Evolutionary conservation across 2,888 invertebrate species (phyloP).

Genomic region (Erannis defoliaria): DNA sequence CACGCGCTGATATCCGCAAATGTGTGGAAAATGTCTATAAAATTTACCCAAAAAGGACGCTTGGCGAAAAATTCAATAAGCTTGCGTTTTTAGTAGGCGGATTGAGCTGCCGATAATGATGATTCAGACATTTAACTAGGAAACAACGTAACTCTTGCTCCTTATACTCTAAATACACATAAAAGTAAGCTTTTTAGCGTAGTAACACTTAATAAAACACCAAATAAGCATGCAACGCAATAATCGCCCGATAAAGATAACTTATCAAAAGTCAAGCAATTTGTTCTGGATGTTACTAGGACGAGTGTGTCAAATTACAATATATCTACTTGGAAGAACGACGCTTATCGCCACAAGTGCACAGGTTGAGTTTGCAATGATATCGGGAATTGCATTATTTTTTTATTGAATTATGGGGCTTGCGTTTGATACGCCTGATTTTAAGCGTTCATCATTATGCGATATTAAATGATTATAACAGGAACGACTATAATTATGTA

Average conservation of each 20-base stretch:
- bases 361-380: conserved; percentile 67
- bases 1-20: too few relatives aligned
- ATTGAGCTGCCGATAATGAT: background rate
- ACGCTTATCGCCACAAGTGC: conserved; percentile 44
- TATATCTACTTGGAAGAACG: conserved; percentile 32
- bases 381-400: conserved; percentile 67
- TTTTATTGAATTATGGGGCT: too few relatives aligned
- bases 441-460: too few relatives aligned
- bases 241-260: conserved; percentile 58
- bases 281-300: conserved; percentile 71
- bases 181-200: background rate
- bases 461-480: too few relatives aligned
- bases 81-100: background rate
- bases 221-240: conserved; percentile 46
- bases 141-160: background rate
- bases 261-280: conserved; percentile 72
- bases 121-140: background rate
- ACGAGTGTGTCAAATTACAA: conserved; percentile 51
- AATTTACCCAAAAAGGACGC: background rate
- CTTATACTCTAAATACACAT: background rate
- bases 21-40: background rate
- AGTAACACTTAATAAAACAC: conserved; percentile 13
- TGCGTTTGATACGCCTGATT: too few relatives aligned
- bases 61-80: background rate
- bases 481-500: too few relatives aligned